Evolutionary conservation across 2,113 vertebrate species (phyloP), one percentile per base, ranked within the genome.

Genomic region (Embiotoca jacksoni): DNA sequence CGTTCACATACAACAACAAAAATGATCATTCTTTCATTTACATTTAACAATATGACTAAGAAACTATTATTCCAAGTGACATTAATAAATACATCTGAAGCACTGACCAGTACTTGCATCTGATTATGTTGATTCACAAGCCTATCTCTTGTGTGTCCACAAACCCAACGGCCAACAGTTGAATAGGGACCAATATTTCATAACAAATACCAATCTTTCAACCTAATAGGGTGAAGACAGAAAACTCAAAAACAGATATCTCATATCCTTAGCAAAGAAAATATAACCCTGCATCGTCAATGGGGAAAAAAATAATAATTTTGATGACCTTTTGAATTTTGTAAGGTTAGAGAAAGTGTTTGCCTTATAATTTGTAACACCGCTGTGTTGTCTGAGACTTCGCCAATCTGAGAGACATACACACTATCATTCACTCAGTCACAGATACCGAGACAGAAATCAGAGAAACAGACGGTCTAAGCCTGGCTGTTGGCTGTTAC

Each of bases 401-500:
- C 7, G 7, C 23, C 35, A 9, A 0, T 4, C 62, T 69, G 41
- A 79, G 47, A 71, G 4, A 54, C 57, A 75, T 52, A 58, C 74
- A 62, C 56, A 9, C 55, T 14, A 36, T 35, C 67, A 77, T 4
- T 63, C 77, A 70, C 7, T 41, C 58, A 44, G 66, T 54, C 14
- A 72, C 31, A 81, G 70, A 72, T 9, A 60, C 44, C 35, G 41
- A 76, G 85, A 83, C 82, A 79, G 70, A 83, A 81, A 61, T 88
- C 65, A 78, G 75, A 82, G 80, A 83, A 82, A 88, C 85, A 92
- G 90, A 89, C 83, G n/a, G 84, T 80, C 80, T 87, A 56, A 89
- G 85, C 81, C 79, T 68, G 47, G 65, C 80, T 84, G 81, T 49
- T 82, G 68, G 69, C 4, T 35, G 57, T 65, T 86, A 83, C 91